Conservation (phyloP, 2,113 vertebrate species). For the Nothoprocta perdicaria region DNA sequence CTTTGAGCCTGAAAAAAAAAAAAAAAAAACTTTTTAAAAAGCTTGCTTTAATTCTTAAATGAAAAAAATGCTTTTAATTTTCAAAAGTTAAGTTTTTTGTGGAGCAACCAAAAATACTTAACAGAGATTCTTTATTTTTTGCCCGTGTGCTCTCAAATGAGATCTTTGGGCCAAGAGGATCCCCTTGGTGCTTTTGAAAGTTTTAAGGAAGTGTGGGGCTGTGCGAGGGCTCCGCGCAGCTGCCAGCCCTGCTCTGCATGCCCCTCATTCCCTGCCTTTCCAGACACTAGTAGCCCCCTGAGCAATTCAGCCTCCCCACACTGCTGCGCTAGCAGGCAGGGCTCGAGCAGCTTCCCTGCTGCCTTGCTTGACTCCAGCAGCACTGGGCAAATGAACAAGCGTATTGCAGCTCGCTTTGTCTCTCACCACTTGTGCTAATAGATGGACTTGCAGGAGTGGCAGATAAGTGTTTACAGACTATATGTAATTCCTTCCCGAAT, state of each 20-base stretch:
- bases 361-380: background rate
- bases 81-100: background rate
- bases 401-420: background rate
- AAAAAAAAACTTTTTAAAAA: background rate
- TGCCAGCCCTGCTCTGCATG: background rate
- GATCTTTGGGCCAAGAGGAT: background rate
- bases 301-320: background rate
- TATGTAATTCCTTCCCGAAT: background rate
- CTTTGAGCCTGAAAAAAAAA: background rate
- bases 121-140: background rate
- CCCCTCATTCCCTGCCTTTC: background rate
- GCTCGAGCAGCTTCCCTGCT: accelerated
- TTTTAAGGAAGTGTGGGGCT: background rate
- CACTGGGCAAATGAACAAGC: background rate
- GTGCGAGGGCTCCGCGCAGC: background rate
- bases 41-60: background rate
- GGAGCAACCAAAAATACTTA: background rate
- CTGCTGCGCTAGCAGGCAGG: background rate
- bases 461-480: background rate
- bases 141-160: background rate
- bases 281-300: accelerated
- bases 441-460: background rate
- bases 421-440: too few relatives aligned
- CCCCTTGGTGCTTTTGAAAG: background rate
- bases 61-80: background rate